Base-by-base conservation (phyloP, 1,140 invertebrate genomes). In the Arion vulgaris region DNA sequence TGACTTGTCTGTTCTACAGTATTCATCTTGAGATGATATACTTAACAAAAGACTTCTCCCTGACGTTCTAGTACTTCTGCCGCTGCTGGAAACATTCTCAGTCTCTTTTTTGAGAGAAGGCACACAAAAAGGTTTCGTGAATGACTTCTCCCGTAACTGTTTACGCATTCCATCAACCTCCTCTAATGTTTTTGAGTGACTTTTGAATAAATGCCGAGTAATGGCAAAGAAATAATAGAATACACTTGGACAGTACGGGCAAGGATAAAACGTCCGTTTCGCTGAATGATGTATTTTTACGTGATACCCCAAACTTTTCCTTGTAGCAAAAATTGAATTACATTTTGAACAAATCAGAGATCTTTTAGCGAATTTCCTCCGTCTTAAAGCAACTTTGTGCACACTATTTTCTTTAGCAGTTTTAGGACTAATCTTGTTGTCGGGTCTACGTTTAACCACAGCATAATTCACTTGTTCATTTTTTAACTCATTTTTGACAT, bases 181-280 rank as follows among this genome's bases (percentile, higher is more conserved):
- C 5, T 87, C 79, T 51, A 89, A 87, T 36, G 85, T 83, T 73
- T 92, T 91, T 26, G 91, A 88, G 84, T 93, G 92, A 41, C 84
- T 86, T 0, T 80, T 83, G n/a, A 84, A 84, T n/a, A 92, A 69
- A 83, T 92, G 92, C 38, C 91, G 77, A 0, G 88, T 90, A 0
- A 91, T 85, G 17, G 90, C 89, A 85, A 86, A 91, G 49, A 93
- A 87, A 75, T 92, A 89, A 41, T 87, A 86, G 84, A 92, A 93
- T 0, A 77, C 84, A 36, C 87, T 87, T 19, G 86, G 85, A 84
- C 92, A 93, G 74, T 89, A 89, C 13, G 89, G 88, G 83, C 92
- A 93, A 1, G 90, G 91, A 80, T 87, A 92, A 83, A 90, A 88
- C 0, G 84, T 83, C 19, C 90, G 77, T 57, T 84, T 86, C 9